phyloP scores from a whole-genome alignment of 2,888 invertebrate species.

The Achlya flavicornis region DNA sequence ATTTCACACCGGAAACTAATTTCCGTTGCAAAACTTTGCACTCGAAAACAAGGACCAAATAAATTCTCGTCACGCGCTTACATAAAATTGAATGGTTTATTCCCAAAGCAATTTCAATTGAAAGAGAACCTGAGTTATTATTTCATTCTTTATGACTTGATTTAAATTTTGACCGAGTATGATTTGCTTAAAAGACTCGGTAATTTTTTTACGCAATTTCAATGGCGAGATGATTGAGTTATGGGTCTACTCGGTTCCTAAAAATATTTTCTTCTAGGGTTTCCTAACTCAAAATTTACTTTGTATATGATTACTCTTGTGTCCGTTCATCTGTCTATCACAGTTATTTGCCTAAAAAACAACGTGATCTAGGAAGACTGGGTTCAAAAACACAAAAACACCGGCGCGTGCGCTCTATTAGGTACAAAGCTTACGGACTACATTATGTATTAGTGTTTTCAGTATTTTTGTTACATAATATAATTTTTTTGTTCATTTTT shows the following conservation, averaged over 20 bases:
- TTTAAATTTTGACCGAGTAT: conserved; percentile 2
- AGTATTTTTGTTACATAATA: too few relatives aligned
- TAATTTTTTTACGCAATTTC: background rate
- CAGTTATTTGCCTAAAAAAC: too few relatives aligned
- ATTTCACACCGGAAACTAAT: conserved; percentile 22
- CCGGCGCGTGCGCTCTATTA: too few relatives aligned
- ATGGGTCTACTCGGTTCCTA: background rate
- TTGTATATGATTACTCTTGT: too few relatives aligned
- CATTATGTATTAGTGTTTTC: too few relatives aligned
- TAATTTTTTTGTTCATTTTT: too few relatives aligned
- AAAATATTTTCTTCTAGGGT: too few relatives aligned
- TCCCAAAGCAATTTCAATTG: conserved; percentile 5
- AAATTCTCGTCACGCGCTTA: conserved; percentile 20
- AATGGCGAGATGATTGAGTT: background rate
- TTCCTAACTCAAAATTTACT: too few relatives aligned
- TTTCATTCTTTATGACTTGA: conserved; percentile 9
- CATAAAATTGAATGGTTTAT: conserved; percentile 10
- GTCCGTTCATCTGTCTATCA: too few relatives aligned
- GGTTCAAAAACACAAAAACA: too few relatives aligned
- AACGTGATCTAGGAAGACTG: too few relatives aligned
- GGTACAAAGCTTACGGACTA: too few relatives aligned
- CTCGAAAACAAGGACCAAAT: conserved; percentile 16
- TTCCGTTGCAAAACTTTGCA: conserved; percentile 20
- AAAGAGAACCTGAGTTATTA: conserved; percentile 3
- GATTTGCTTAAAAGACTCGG: background rate